Percentiles rank a stretch among this genome's conserved stretches.
phyloP scores from a whole-genome alignment of 2,113 vertebrate species.

The Phalacrocorax aristotelis region DNA sequence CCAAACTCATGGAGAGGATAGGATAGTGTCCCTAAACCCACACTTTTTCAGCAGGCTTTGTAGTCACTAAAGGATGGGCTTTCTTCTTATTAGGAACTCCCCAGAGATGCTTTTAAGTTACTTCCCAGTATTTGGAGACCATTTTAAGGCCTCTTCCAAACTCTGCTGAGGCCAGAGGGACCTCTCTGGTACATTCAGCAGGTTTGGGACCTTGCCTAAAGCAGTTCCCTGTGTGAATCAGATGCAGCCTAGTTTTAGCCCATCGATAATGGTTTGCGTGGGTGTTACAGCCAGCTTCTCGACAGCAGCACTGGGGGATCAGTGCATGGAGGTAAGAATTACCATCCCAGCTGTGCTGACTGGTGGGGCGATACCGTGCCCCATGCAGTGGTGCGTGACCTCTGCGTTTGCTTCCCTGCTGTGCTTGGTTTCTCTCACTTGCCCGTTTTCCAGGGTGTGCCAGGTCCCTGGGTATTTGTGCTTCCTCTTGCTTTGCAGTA shows the following conservation, averaged over 20 bases:
- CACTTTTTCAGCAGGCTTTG: neutral
- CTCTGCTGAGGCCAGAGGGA: neutral
- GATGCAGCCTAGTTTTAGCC: neutral
- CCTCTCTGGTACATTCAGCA: neutral
- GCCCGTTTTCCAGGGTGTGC: neutral
- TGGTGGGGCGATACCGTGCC: neutral
- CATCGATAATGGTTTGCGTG: neutral
- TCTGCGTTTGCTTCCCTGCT: fast-evolving
- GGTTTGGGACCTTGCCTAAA: neutral
- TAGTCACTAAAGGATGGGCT: neutral
- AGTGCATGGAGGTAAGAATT: neutral
- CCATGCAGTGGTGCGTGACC: neutral
- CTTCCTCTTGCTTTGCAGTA: neutral
- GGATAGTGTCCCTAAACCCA: neutral
- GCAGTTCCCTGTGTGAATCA: neutral
- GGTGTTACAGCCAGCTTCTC: neutral
- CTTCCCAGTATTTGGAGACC: neutral
- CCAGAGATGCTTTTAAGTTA: neutral
- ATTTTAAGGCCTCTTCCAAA: neutral
- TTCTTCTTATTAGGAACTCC: neutral
- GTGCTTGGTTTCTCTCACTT: neutral
- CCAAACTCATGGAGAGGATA: neutral
- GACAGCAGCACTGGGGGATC: neutral
- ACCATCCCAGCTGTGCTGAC: neutral
- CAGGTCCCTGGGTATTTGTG: neutral